These are phyloP conservation scores for Probosciger aterrimus DNA, from an alignment of 2,113 vertebrate species.

Conservation along the genomic window DNA sequence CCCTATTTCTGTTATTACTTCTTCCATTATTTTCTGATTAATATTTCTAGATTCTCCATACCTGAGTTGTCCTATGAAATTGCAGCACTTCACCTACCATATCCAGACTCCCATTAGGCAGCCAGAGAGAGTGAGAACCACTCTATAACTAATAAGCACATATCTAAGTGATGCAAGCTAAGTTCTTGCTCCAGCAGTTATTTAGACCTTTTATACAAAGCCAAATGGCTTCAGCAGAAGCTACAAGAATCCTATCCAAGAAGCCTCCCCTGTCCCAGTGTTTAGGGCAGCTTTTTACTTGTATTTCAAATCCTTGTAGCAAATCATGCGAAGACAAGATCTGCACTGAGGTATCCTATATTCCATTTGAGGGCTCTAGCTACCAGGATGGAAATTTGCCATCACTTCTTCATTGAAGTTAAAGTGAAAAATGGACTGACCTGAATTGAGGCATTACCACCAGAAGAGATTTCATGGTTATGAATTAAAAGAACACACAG, in stretches of 20 bases:
- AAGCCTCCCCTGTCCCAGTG: background rate
- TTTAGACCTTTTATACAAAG: background rate
- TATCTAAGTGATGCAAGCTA: background rate
- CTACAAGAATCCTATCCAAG: background rate
- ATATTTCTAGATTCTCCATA: background rate
- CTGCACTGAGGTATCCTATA: background rate
- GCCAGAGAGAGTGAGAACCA: background rate
- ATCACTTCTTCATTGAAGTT: background rate
- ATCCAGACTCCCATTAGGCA: background rate
- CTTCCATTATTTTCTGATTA: background rate
- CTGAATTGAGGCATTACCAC: background rate
- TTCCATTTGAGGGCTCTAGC: background rate
- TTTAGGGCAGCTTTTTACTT: background rate
- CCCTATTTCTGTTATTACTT: background rate
- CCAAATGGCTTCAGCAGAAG: background rate
- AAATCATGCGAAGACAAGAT: background rate
- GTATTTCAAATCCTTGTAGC: background rate
- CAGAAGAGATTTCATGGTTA: background rate
- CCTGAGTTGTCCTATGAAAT: background rate
- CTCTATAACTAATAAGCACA: background rate
- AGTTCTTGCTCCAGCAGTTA: background rate
- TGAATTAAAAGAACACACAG: background rate
- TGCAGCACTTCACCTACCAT: background rate
- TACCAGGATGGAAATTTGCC: background rate
- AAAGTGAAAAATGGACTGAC: background rate